Evolutionary conservation across 2,888 invertebrate genomes (phyloP).

Genomic region (Phytoseiulus persimilis): DNA sequence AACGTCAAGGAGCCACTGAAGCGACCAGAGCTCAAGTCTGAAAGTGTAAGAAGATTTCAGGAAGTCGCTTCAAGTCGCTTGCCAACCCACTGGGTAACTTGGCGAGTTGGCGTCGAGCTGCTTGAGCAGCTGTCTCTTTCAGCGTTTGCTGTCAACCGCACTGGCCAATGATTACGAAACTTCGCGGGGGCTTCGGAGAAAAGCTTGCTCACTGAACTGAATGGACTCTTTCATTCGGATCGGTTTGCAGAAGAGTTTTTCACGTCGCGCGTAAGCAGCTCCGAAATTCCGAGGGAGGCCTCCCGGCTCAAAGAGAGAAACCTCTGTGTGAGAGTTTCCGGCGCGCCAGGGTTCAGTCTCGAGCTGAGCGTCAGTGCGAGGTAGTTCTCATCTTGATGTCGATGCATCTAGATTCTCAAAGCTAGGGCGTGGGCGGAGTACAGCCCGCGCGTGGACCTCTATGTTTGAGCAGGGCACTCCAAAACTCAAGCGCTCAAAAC

Average conservation of each 20-base stretch:
- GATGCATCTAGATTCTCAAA: too few species aligned
- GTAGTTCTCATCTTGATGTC: too few species aligned
- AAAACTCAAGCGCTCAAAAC: too few species aligned
- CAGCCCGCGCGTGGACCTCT: too few species aligned
- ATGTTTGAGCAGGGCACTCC: too few species aligned
- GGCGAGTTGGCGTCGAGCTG: background rate
- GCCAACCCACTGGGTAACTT: background rate
- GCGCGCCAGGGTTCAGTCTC: background rate
- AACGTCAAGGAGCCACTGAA: background rate
- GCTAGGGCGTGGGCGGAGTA: too few species aligned
- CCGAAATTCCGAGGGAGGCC: background rate
- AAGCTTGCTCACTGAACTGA: background rate
- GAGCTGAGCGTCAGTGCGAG: too few species aligned
- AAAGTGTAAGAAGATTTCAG: conserved; percentile 5
- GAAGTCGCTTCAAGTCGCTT: background rate
- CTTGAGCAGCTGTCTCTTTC: background rate
- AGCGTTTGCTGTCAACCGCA: background rate
- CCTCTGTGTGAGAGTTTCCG: background rate
- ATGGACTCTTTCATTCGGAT: background rate
- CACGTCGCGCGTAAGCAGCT: background rate
- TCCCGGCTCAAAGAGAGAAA: background rate
- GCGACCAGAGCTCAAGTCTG: background rate
- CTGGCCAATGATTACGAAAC: background rate
- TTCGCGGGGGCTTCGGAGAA: background rate
- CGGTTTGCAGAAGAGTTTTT: background rate